Evolutionary conservation across 2,113 vertebrate species (phyloP), one percentile per base, ranked within the genome.

Genomic region (Hucho hucho): DNA sequence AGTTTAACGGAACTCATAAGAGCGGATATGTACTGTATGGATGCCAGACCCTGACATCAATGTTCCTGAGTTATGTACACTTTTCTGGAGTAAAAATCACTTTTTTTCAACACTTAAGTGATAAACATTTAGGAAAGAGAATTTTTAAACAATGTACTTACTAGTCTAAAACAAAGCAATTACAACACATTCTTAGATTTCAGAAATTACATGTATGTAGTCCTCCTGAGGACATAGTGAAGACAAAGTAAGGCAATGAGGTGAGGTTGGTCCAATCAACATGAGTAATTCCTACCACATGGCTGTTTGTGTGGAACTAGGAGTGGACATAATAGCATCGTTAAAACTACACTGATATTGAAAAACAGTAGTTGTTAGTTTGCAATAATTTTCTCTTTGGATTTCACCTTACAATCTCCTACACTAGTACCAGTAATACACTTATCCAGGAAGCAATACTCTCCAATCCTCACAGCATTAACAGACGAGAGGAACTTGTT

Each of bases 1-100:
- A 29, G 92, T 92, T n/a, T 83, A 89, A 86, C 87, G 90, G 20
- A 67, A 74, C 82, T 61, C 13, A n/a, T 93, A 94, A 95, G 94
- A 95, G 94, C 95, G 93, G 93, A 90, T 53, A 53, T 53, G 49
- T 53, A 53, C 49, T 53, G 4, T 69, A 84, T 66, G 67, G 64
- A 75, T 46, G 73, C 65, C 68, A 67, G 68, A 70, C 59, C 76
- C 66, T 28, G 70, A 73, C 66, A 74, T 76, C 80, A 78, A 73
- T 67, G 66, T 74, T 78, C 53, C 53, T 56, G 53, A 56, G 53
- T 56, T 56, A 11, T 43, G 9, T 43, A 43, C 37, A 43, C 37
- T 3, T 43, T 43, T 43, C 9, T 43, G 37, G 11, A 43, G 37
- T 43, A 43, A 43, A 43, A 43, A 43, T 12, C 2, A 11, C 37